Evolutionary conservation across 2,113 vertebrate species (phyloP).

Genomic region (Pao palembangensis): DNA sequence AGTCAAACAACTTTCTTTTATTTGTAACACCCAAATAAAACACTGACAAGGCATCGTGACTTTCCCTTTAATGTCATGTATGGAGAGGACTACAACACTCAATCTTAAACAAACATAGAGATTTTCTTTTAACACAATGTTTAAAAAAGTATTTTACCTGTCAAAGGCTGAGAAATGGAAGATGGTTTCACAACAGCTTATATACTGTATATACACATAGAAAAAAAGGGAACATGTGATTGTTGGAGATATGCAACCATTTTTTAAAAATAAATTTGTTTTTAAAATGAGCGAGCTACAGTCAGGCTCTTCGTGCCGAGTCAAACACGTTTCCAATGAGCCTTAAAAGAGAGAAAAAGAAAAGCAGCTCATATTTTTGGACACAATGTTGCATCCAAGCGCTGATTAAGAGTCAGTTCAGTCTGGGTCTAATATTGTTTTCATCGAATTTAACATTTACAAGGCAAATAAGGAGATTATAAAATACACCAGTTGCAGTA

Average conservation of each 20-base stretch:
- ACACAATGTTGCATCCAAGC: conserved; percentile 21
- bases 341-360: conserved; percentile 15
- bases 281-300: conserved; percentile 49
- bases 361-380: conserved; percentile 16
- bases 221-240: conserved; percentile 29
- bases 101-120: conserved; percentile 67
- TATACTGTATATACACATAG: conserved; percentile 47
- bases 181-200: conserved; percentile 61
- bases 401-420: conserved; percentile 27
- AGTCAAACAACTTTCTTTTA: conserved; percentile 75
- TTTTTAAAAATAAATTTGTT: conserved; percentile 43
- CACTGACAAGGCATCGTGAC: conserved; percentile 77
- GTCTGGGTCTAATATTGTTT: conserved; percentile 5
- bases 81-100: conserved; percentile 63
- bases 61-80: conserved; percentile 70
- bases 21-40: conserved; percentile 80
- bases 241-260: conserved; percentile 25
- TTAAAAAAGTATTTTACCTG: conserved; percentile 61
- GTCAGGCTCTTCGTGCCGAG: conserved; percentile 34
- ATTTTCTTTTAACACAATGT: conserved; percentile 51
- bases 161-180: conserved; percentile 61
- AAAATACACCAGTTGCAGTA: too few species aligned
- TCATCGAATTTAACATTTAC: conserved; percentile 28
- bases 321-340: conserved; percentile 24
- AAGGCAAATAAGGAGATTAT: not conserved